Conservation (phyloP, 2,888 invertebrate species). For the Hirtodrosophila cameraria region DNA sequence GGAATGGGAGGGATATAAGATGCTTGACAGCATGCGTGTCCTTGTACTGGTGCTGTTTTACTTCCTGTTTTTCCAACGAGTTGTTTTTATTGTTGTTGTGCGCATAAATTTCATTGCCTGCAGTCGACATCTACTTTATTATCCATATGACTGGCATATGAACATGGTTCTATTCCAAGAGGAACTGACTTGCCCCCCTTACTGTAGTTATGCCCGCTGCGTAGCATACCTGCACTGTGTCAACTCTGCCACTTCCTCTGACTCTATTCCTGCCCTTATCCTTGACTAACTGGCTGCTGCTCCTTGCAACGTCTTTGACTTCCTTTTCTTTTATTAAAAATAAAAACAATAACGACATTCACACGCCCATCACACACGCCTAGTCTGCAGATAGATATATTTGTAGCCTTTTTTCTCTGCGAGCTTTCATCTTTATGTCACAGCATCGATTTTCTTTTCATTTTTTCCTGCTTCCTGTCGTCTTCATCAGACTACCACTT, state of each 20-base stretch:
- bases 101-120: constrained; percentile 39
- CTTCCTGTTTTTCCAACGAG: not conserved
- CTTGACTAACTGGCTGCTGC: constrained; percentile 34
- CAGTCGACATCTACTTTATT: constrained; percentile 21
- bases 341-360: constrained; percentile 62
- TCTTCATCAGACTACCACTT: constrained; percentile 63
- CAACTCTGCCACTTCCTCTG: constrained; percentile 32
- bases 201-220: constrained; percentile 3
- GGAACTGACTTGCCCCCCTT: not conserved
- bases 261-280: not conserved
- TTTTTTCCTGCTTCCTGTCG: constrained; percentile 30
- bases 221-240: constrained; percentile 30
- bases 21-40: constrained; percentile 20
- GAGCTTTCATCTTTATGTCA: constrained; percentile 73
- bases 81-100: constrained; percentile 8
- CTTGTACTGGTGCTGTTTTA: not conserved
- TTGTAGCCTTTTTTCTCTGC: constrained; percentile 50
- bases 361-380: constrained; percentile 32
- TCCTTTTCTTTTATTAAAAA: constrained; percentile 53
- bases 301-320: constrained; percentile 19
- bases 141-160: constrained; percentile 20
- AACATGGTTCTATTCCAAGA: constrained; percentile 9
- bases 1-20: constrained; percentile 9
- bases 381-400: constrained; percentile 6
- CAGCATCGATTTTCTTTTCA: constrained; percentile 65